Conservation (phyloP, 1,140 invertebrate genomes). For the Pogonus chalceus region DNA sequence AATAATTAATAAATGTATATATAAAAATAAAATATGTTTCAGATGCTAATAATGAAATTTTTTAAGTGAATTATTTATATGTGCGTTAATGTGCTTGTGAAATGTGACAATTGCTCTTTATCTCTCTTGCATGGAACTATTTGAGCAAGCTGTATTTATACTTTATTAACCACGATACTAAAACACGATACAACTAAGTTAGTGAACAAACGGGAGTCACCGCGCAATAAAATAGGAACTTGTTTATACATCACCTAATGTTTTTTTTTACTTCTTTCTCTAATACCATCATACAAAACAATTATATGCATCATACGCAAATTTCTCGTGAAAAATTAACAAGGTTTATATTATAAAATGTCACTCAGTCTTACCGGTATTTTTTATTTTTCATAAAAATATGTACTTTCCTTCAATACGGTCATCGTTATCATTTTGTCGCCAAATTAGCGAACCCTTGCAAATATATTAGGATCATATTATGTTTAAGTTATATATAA, state of each 20-base stretch:
- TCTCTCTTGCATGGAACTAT: conserved; percentile 1
- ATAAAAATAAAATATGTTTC: background rate
- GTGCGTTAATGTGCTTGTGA: conserved; percentile 30
- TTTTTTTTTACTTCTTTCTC: conserved; percentile 19
- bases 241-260: conserved; percentile 38
- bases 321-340: conserved; percentile 30
- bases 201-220: conserved; percentile 31
- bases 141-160: conserved; percentile 37
- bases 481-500: conserved; percentile 29
- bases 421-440: too few relatives aligned
- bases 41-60: background rate
- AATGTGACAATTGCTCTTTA: conserved; percentile 11
- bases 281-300: conserved; percentile 35
- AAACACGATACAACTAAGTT: conserved; percentile 33
- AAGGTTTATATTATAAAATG: conserved; percentile 36
- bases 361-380: conserved; percentile 39
- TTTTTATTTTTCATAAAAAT: conserved; percentile 39
- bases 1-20: background rate
- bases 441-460: conserved; percentile 35
- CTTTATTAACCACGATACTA: conserved; percentile 5
- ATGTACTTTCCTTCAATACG: conserved; percentile 31
- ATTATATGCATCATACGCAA: conserved; percentile 10
- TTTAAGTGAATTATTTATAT: conserved; percentile 2
- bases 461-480: conserved; percentile 36
- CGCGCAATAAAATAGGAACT: conserved; percentile 39